phyloP scores from a whole-genome alignment of 92 coral and sea anemone genomes.

The Heteractis magnifica region DNA sequence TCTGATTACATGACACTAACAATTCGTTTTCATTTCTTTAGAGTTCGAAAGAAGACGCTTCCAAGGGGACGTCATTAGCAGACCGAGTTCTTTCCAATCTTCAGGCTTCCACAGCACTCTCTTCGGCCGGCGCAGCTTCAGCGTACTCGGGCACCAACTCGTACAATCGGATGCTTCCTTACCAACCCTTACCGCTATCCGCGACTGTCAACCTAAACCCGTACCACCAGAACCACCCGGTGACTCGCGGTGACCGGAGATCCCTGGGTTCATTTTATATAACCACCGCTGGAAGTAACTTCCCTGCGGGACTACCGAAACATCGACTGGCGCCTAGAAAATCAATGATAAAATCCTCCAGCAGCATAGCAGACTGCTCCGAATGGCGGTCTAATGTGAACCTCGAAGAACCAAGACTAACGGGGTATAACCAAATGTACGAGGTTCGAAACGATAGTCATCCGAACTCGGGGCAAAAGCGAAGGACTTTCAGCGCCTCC shows the following conservation, averaged over 20 bases:
- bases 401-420: conserved; percentile 39
- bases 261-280: conserved; percentile 76
- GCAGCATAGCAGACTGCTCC: conserved; percentile 38
- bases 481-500: conserved; percentile 87
- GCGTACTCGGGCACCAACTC: conserved; percentile 26
- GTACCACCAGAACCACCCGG: conserved; percentile 53
- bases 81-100: conserved; percentile 19
- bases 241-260: conserved; percentile 79
- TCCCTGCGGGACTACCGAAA: conserved; percentile 46
- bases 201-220: conserved; percentile 65
- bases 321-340: conserved; percentile 79
- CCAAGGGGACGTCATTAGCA: background rate
- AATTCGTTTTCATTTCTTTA: background rate
- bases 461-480: conserved; percentile 48
- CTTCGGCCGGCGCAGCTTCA: conserved; percentile 38
- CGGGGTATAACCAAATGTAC: conserved; percentile 37
- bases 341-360: conserved; percentile 49
- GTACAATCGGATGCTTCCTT: conserved; percentile 57
- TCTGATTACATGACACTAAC: too few species aligned
- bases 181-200: conserved; percentile 63
- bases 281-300: conserved; percentile 36
- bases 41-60: background rate
- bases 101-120: conserved; percentile 21
- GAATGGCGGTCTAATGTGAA: conserved; percentile 67
- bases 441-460: conserved; percentile 63